Base-by-base conservation (phyloP, 2,797 vertebrate genomes). In the Champsocephalus gunnari region DNA sequence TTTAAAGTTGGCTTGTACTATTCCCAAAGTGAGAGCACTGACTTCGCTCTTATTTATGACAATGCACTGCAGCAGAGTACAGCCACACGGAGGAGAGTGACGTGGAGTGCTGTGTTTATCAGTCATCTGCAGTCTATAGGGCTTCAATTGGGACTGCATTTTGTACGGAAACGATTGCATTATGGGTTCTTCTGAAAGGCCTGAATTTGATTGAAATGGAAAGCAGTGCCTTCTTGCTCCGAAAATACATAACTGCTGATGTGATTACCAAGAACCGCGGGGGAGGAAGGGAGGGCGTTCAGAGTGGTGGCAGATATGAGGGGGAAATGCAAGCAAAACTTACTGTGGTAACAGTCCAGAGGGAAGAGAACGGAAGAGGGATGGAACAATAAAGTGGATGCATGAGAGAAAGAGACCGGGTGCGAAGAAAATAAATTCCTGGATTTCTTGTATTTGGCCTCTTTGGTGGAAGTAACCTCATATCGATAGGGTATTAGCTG, bases 121-220 rank as follows among this genome's bases (percentile, higher is more conserved):
- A 89, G 89, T 87, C 88, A 92, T 93, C 89, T 90, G 79, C 81
- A 81, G 86, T 92, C 87, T 91, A 88, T 89, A 71, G 87, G 83
- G 88, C 86, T 90, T 89, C 90, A 91, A 93, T 89, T 90, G 84
- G 77, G 77, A 82, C 80, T 79, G 88, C 85, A 88, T 91, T 91
- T 89, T 74, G 89, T 87, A 74, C 67, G 48, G 83, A 38, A 89
- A 90, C 57, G 73, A 93, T 94, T 92, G 91, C 88, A 93, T 94
- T 93, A 93, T 88, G 77, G 77, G 67, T 85, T 88, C 87, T 88
- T 91, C 87, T 86, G 84, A 92, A 92, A 91, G 84, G 81, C 67
- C 66, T 71, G 89, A 89, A 93, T 93, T 92, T 92, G 87, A 93
- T 92, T 93, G 87, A 92, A 93, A 93, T 92, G 92, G 90, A 93